Percentiles rank a stretch among this genome's conserved stretches.
Conservation (phyloP, 2,888 invertebrate genomes). For the Nematopogon swammerdamellus region DNA sequence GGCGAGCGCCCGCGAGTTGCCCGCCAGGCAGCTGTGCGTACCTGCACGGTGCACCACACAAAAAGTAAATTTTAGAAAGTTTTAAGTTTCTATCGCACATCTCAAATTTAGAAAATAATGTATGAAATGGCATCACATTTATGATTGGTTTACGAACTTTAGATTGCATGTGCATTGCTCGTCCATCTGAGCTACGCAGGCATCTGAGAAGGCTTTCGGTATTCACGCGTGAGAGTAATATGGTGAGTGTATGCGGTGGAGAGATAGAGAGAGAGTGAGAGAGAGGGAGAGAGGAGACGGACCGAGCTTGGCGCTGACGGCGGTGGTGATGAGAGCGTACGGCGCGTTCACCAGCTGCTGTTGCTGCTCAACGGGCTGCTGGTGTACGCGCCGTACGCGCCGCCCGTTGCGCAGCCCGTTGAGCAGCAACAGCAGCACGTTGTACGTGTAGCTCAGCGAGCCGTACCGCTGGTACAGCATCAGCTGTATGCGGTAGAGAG, state of each 20-base stretch:
- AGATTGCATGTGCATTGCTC: too few species aligned
- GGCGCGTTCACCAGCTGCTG: conserved; percentile 88
- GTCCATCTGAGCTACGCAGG: too few species aligned
- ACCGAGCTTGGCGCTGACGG: conserved; percentile 90
- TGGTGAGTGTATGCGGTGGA: too few species aligned
- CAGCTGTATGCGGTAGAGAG: too few species aligned
- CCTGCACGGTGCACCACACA: conserved; percentile 51
- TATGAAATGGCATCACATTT: too few species aligned
- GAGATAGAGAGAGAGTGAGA: conserved; percentile 33
- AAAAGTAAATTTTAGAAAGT: not conserved
- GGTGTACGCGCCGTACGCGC: conserved; percentile 94
- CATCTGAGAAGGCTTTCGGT: too few species aligned
- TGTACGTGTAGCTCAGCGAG: conserved; percentile 54
- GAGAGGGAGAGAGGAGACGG: conserved; percentile 5
- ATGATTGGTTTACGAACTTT: too few species aligned
- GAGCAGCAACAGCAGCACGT: conserved; percentile 65
- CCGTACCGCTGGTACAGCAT: conserved; percentile 76
- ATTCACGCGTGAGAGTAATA: too few species aligned
- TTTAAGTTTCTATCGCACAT: too few species aligned
- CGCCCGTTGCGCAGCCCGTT: conserved; percentile 74
- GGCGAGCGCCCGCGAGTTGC: conserved; percentile 85
- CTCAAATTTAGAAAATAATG: too few species aligned
- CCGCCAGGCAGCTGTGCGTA: conserved; percentile 79
- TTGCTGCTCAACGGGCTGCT: conserved; percentile 74
- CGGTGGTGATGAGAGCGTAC: conserved; percentile 94